phyloP scores from a whole-genome alignment of 1,140 invertebrate genomes.

The Coboldia fuscipes region DNA sequence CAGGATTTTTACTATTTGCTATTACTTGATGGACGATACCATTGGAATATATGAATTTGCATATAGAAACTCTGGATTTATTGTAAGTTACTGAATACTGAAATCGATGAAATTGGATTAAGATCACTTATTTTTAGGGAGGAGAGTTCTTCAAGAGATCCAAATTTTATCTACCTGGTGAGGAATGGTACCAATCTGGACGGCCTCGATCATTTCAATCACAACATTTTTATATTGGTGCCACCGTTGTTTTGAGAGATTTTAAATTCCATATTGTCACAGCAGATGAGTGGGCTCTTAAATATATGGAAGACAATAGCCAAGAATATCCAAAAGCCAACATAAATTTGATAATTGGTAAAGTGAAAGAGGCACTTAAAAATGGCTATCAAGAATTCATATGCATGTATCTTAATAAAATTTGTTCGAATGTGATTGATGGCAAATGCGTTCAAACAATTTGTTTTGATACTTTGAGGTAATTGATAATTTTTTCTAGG shows the following conservation, averaged over 20 bases:
- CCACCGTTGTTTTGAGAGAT: conserved; percentile 45
- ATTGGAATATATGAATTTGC: conserved; percentile 58
- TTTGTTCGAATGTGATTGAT: conserved; percentile 7
- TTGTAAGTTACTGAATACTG: conserved; percentile 5
- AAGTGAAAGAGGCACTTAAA: conserved; percentile 35
- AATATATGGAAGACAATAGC: conserved; percentile 65
- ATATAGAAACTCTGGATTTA: conserved; percentile 47
- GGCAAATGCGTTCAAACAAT: conserved; percentile 21
- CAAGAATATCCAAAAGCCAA: conserved; percentile 49
- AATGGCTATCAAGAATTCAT: conserved; percentile 52
- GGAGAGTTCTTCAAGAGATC: conserved; percentile 44
- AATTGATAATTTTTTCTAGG: conserved; percentile 6
- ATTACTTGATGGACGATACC: conserved; percentile 65
- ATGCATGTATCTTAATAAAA: conserved; percentile 34
- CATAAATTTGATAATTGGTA: conserved; percentile 40
- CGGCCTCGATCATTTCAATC: conserved; percentile 51
- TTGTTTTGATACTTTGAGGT: conserved; percentile 31
- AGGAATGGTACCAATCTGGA: conserved; percentile 38
- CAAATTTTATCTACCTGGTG: conserved; percentile 47
- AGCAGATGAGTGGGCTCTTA: conserved; percentile 67
- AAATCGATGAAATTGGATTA: not conserved
- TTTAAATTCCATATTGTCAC: conserved; percentile 54
- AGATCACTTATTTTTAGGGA: conserved; percentile 17
- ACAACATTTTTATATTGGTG: conserved; percentile 63
- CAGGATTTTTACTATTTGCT: conserved; percentile 59